Conservation (phyloP, 2,888 invertebrate species). For the Phorcus lineatus region DNA sequence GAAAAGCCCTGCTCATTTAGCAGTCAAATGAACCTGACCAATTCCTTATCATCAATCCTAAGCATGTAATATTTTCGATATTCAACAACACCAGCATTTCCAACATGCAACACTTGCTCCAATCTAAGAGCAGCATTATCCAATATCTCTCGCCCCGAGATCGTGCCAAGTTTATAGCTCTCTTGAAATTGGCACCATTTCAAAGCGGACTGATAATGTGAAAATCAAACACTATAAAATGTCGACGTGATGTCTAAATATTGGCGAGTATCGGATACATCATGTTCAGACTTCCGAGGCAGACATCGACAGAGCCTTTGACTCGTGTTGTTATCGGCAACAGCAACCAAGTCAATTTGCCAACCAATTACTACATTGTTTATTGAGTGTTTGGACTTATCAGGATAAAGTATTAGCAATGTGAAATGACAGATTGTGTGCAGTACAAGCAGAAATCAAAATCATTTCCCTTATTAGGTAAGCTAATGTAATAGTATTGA, state of each 20-base stretch:
- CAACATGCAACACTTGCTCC: neutral
- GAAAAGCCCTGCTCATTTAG: no score
- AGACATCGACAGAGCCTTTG: neutral
- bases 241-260: neutral
- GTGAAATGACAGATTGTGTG: no score
- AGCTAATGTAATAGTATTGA: no score
- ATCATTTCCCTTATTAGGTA: no score
- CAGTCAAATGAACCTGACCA: no score
- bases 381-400: neutral
- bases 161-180: neutral
- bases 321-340: no score
- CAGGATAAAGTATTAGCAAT: no score
- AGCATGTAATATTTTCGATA: neutral
- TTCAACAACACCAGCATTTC: neutral
- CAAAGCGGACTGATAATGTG: neutral
- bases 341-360: neutral
- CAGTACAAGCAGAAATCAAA: no score
- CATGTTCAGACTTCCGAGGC: neutral
- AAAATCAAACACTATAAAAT: slow-evolving; percentile 15
- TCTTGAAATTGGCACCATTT: neutral
- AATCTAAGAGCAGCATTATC: neutral
- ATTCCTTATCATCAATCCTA: neutral
- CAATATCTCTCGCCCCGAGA: neutral
- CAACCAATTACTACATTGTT: neutral
- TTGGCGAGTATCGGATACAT: neutral